Percentiles rank a stretch among this genome's conserved stretches.
Conservation (phyloP, 1,140 invertebrate species). For the Oscheius sp. region DNA sequence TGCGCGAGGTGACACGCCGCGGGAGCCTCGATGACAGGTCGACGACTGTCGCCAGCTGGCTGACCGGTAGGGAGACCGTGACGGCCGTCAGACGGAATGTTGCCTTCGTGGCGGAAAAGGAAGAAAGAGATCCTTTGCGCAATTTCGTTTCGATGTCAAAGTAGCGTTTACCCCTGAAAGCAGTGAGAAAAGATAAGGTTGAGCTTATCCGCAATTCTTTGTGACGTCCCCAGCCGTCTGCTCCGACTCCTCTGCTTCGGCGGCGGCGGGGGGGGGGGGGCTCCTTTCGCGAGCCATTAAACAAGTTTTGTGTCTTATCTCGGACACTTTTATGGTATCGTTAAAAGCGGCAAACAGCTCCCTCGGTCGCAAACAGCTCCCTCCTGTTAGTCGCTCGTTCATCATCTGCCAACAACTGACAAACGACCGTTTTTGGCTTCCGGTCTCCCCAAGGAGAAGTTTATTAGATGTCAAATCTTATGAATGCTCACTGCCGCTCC, state of each 20-base stretch:
- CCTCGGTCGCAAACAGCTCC: background rate
- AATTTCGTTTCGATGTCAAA: no score
- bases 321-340: background rate
- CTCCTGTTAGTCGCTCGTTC: background rate
- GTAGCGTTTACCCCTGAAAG: no score
- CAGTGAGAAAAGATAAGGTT: no score
- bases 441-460: background rate
- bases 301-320: conserved; percentile 12
- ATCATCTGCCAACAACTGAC: conserved; percentile 8
- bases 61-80: no score
- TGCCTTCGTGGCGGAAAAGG: no score
- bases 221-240: background rate
- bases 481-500: conserved; percentile 1
- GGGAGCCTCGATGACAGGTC: background rate
- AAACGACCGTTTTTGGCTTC: conserved; percentile 3
- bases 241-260: background rate
- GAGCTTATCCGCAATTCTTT: no score
- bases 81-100: no score
- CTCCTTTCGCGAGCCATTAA: conserved; percentile 9
- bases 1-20: background rate
- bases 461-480: conserved; percentile 8
- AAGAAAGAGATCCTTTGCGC: no score
- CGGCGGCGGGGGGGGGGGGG: no score
- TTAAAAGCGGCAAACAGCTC: background rate
- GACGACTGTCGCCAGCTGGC: no score